phyloP scores from a whole-genome alignment of 1,140 invertebrate genomes.

The Drosophila pandora region DNA sequence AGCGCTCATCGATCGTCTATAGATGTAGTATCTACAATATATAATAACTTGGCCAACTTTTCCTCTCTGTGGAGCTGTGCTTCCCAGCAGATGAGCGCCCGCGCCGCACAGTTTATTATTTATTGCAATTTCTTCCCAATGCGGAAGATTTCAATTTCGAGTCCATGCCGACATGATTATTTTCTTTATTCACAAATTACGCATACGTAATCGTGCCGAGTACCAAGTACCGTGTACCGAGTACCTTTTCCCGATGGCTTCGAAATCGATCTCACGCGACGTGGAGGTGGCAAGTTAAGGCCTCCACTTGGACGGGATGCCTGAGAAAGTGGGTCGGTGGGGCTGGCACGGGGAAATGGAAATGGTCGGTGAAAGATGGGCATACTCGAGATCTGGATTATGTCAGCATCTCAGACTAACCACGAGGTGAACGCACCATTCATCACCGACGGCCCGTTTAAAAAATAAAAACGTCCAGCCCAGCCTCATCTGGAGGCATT shows the following conservation, averaged over 20 bases:
- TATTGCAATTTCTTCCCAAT: slow-evolving; percentile 50
- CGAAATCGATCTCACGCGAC: slow-evolving; percentile 28
- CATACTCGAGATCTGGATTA: slow-evolving; percentile 3
- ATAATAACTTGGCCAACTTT: neutral
- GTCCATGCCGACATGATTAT: slow-evolving; percentile 14
- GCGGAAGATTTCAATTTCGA: slow-evolving; percentile 50
- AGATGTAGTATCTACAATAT: no score
- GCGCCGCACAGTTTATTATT: slow-evolving; percentile 33
- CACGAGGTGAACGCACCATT: neutral
- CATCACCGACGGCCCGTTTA: slow-evolving; percentile 1
- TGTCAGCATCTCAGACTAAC: neutral
- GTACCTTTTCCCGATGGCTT: slow-evolving; percentile 3
- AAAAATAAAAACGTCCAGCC: slow-evolving; percentile 18
- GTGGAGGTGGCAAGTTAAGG: neutral
- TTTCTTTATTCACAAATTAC: slow-evolving; percentile 46
- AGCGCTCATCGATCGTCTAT: no score
- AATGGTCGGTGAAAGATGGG: neutral
- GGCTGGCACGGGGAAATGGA: neutral
- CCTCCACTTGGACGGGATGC: neutral
- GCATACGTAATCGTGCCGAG: slow-evolving; percentile 39
- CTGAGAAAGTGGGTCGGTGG: slow-evolving; percentile 17
- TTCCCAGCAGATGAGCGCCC: slow-evolving; percentile 31
- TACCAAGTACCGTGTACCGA: neutral
- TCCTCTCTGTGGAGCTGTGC: neutral
- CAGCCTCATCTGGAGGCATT: slow-evolving; percentile 17